Base-by-base conservation (phyloP, 2,888 invertebrate species). In the Erebia aethiops region DNA sequence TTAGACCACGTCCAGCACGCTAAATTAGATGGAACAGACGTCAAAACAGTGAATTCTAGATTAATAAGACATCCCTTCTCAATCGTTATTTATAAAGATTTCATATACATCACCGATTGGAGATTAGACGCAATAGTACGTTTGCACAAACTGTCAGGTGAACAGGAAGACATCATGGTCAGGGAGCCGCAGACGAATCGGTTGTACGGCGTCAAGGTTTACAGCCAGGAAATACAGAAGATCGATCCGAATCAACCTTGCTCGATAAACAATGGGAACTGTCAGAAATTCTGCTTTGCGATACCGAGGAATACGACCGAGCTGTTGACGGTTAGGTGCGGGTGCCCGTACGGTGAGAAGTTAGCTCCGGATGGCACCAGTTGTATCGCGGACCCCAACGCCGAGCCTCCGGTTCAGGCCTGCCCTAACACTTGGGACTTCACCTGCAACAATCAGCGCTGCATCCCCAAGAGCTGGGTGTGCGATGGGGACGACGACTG, bases 81-180 rank as follows among this genome's bases (percentile, higher is more conserved):
- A 5, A 97, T 99, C 60, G 98, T 98, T 0, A 97, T 99, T 72
- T 96, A 97, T 85, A 95, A 95, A 76, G 97, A 98, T 35, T 98
- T 97, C 94, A 97, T 99, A 95, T 99, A 98, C 87, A 98, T 99
- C 62, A 98, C 99, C 0, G 99, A 99, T 87, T 99, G 99, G 98
- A 94, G 99, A 63, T 89, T 99, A 62, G 99, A 99, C 85, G 98
- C 99, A 0, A 98, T 99, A 68, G 96, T 99, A 13, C 94, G 98
- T 26, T 92, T 99, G 75, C 96, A 98, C 83, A 99, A 99, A 86
- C 91, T 96, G 58, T 97, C 97, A 0, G 99, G 99, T 0, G 97
- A 97, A 66, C 96, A 97, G 78, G 98, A 98, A 82, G 96, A 97
- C 77, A 96, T 97, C 69, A 95, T 98, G 85, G 97, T 98, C 0